Evolutionary conservation across 2,113 vertebrate genomes (phyloP).

Genomic region (Poeciliopsis prolifica): DNA sequence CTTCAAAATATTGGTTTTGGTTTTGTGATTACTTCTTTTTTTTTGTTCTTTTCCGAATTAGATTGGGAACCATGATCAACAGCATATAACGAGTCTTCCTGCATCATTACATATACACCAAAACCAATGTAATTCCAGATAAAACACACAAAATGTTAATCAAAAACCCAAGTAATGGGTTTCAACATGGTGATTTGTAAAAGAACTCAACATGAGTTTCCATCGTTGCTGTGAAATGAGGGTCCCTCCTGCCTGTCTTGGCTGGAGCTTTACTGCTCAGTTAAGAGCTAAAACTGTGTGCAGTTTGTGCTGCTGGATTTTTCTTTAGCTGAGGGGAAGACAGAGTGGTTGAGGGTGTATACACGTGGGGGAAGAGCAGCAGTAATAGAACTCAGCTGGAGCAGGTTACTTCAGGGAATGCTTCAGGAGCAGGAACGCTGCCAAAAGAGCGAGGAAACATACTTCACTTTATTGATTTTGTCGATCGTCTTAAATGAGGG

Average conservation of each 20-base stretch:
- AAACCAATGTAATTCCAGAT: no score
- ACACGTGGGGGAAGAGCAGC: conserved; percentile 63
- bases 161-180: no score
- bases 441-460: conserved; percentile 79
- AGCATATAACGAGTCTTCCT: no score
- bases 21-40: neutral
- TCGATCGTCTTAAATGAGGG: conserved; percentile 83
- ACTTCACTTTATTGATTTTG: conserved; percentile 85
- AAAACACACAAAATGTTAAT: no score
- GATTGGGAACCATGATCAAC: no score
- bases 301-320: conserved; percentile 59
- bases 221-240: neutral
- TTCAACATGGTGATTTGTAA: neutral
- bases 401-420: conserved; percentile 68
- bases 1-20: neutral
- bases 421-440: conserved; percentile 69
- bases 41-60: neutral
- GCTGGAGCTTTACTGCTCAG: conserved; percentile 36
- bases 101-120: no score
- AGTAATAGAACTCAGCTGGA: conserved; percentile 75
- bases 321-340: conserved; percentile 64
- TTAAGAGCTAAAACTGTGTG: conserved; percentile 29
- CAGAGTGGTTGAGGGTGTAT: conserved; percentile 61
- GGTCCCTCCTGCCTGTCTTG: neutral
- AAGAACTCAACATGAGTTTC: neutral